Base-by-base conservation (phyloP, 2,888 invertebrate species). In the Euplexia lucipara region DNA sequence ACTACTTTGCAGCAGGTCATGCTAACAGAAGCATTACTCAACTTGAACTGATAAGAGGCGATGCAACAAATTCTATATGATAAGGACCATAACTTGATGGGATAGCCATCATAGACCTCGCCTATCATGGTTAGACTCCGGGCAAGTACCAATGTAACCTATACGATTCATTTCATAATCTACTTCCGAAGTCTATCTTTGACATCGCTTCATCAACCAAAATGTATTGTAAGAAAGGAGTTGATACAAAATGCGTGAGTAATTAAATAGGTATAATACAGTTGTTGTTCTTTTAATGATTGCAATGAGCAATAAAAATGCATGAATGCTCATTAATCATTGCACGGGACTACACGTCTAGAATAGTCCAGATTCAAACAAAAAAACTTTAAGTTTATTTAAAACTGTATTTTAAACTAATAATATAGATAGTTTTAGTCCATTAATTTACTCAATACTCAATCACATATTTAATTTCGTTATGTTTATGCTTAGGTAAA, bases 1-100 rank as follows among this genome's bases (percentile, higher is more conserved):
- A 49, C 74, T 34, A 74, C 14, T 32, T 35, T 30, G 20, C 20
- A 56, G 26, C 73, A 30, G 74, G 78, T 66, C 37, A 60, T 30
- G 56, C 52, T 32, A 72, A 73, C 65, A 64, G 3, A 18, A 30
- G 4, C 7, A 49, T 73, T 78, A 22, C 78, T 4, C 32, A 60
- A 66, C 32, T 32, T 22, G 0, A 8, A 4, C 14, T 47, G 66
- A 78, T 74, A 74, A 74, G 67, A 0, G 1, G 12, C 48, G 41
- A 66, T 37, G 67, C 51, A 42, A 48, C 34, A 45, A n/a, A 57
- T 57, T 51, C 30, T 1, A 14, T 45, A 22, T 39, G 53, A 51
- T 72, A 45, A 37, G 16, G 34, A 41, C 5, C 2, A 26, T 30
- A 26, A 2, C 5, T 2, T 26, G 26, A 26, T 26, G 5, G 2